Base-by-base conservation (phyloP, 1,140 invertebrate species). In the Pteromalus puparum region DNA sequence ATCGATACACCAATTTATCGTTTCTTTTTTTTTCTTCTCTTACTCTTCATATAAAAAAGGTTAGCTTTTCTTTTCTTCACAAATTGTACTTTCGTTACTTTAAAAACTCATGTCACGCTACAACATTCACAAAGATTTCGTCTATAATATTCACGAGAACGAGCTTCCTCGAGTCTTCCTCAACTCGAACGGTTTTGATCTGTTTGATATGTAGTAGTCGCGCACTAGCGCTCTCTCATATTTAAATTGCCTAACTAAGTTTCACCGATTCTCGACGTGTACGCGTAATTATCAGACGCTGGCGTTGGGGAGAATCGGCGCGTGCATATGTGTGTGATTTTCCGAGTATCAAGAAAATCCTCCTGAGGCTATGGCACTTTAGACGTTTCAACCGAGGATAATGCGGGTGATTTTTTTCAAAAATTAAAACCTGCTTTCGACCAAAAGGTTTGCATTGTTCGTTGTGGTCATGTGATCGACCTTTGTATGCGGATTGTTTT, bases 131-230 rank as follows among this genome's bases (percentile, higher is more conserved):
- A 79, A 80, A 74, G 30, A 76, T 61, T 78, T 78, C 21, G 53
- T 73, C 5, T 18, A 15, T 75, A 70, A 15, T 80, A 70, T 24
- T 85, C 42, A 30, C 48, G 74, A 74, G 75, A 85, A 85, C 80
- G 84, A 85, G 84, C 26, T 85, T 78, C 30, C 61, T 85, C 84
- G 84, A 85, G 79, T 85, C 46, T 85, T 85, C n/a, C 78, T 78
- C 73, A 82, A 42, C 34, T 65, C 76, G 46, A 81, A 61, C n/a
- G 70, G n/a, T 72, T 82, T 77, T 46, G 74, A 85, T 78, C 80
- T 78, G 48, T 82, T 79, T 85, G 84, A 85, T 85, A 85, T 85
- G 84, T 85, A 76, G 79, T 81, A 76, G 48, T 42, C 38, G 42
- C 61, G 83, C 79, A 53, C 38, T 85, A 73, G 67, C 42, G 84